Evolutionary conservation across 2,888 invertebrate genomes (phyloP).

Genomic region (Parasteatoda lunata): DNA sequence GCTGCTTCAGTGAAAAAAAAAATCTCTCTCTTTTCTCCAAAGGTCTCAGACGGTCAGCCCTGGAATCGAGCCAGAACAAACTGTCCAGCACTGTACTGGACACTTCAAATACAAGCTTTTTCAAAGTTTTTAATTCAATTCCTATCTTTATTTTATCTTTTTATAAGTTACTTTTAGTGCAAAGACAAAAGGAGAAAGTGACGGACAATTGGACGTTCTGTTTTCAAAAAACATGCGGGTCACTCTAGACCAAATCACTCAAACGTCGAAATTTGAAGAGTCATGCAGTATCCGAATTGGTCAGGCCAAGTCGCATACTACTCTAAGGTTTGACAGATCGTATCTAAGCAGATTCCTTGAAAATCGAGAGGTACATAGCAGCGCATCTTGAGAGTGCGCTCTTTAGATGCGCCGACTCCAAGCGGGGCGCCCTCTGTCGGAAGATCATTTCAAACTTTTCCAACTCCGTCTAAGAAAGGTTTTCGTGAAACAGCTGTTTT

Average conservation of each 20-base stretch:
- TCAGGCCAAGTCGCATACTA: neutral
- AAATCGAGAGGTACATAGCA: constrained; percentile 21
- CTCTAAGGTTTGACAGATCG: constrained; percentile 29
- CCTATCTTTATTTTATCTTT: neutral
- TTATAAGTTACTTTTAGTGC: too few species aligned
- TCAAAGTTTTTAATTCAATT: neutral
- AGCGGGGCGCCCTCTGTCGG: constrained; percentile 39
- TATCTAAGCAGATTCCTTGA: constrained; percentile 13
- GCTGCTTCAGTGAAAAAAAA: constrained; percentile 21
- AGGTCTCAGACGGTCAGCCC: constrained; percentile 18
- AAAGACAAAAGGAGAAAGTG: neutral
- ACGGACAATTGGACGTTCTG: neutral
- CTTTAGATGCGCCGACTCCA: constrained; percentile 4
- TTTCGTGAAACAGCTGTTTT: neutral
- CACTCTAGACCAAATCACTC: neutral
- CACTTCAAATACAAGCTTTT: neutral
- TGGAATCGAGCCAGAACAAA: constrained; percentile 5
- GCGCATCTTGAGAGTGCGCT: constrained; percentile 23
- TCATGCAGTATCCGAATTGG: neutral
- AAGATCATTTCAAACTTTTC: neutral
- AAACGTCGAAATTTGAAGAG: neutral
- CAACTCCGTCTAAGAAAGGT: neutral
- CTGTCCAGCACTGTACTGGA: constrained; percentile 19
- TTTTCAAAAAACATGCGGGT: neutral
- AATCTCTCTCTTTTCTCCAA: constrained; percentile 10